Evolutionary conservation across 1,140 invertebrate species (phyloP), one percentile per base, ranked within the genome.

Genomic region (Drosophila sulfurigaster): DNA sequence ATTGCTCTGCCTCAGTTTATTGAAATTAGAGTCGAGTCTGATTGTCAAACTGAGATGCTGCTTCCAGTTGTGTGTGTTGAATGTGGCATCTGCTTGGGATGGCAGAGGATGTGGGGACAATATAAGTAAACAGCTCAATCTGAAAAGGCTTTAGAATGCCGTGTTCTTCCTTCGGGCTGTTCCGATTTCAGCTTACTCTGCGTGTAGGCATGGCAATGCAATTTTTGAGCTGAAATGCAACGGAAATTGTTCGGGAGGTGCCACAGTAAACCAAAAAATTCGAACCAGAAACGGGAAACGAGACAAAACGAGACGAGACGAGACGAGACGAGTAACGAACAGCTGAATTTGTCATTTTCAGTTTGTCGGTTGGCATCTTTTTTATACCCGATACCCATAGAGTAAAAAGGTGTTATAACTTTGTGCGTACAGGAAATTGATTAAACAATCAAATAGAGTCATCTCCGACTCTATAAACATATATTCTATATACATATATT

Each of bases 101-200:
- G 68, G 15, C 16, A 25, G 30, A 49, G 20, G 10, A 52, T 7
- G 35, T 10, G 35, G 45, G 45, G 7, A 48, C 45, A 46, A 46
- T 46, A 16, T 5, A 5, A 46, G 13, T 2, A 11, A 66, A 71
- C 69, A 72, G 54, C 75, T 86, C 76, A 79, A 86, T 79, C 71
- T 79, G 57, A 43, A 69, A 52, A 28, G 63, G 49, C 35, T 64
- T 75, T 62, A 16, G 46, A 38, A 15, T 46, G 43, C 59, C 41
- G 59, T 38, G 8, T 25, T 20, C 8, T 56, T 56, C 20, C 38
- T 63, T 75, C 8, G 35, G 57, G 66, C 66, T 11, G 57, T 80
- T 88, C 80, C 59, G 83, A 80, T 78, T 87, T 76, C 72, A 64
- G 83, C 77, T 83, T 87, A 88, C 80, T 83, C 83, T 88, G 83